These are phyloP conservation scores for Deilephila elpenor DNA, from an alignment of 2,888 invertebrate species.

Conservation along the genomic window DNA sequence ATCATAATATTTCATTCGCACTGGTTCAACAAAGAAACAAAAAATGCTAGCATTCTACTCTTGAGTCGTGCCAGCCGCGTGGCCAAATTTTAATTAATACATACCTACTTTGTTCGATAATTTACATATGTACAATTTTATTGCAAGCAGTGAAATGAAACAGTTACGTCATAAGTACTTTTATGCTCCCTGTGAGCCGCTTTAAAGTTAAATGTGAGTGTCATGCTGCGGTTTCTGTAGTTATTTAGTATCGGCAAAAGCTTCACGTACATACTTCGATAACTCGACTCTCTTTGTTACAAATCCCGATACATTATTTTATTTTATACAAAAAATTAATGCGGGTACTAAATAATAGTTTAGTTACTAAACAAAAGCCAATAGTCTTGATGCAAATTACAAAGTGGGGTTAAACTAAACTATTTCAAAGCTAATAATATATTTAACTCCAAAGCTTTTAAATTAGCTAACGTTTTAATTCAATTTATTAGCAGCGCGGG, in stretches of 20 bases:
- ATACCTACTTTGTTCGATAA: slow-evolving; percentile 9
- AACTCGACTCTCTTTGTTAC: not conserved
- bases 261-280: not conserved
- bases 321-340: no score
- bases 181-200: slow-evolving; percentile 39
- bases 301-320: not conserved
- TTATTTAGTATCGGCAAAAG: slow-evolving; percentile 38
- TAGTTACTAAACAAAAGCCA: no score
- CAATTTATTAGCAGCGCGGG: no score
- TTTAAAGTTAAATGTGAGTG: slow-evolving; percentile 55
- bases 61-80: slow-evolving; percentile 1
- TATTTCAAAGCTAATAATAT: no score
- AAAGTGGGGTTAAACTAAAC: no score
- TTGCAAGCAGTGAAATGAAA: slow-evolving; percentile 20
- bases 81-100: slow-evolving; percentile 9
- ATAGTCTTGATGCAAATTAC: no score
- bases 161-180: slow-evolving; percentile 26
- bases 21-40: not conserved
- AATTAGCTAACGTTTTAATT: no score
- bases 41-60: not conserved
- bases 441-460: no score
- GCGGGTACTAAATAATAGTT: no score
- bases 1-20: not conserved
- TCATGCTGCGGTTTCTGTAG: slow-evolving; percentile 49
- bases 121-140: slow-evolving; percentile 10